Base-by-base conservation (phyloP, 1,140 invertebrate genomes). In the Palaemon carinicauda region DNA sequence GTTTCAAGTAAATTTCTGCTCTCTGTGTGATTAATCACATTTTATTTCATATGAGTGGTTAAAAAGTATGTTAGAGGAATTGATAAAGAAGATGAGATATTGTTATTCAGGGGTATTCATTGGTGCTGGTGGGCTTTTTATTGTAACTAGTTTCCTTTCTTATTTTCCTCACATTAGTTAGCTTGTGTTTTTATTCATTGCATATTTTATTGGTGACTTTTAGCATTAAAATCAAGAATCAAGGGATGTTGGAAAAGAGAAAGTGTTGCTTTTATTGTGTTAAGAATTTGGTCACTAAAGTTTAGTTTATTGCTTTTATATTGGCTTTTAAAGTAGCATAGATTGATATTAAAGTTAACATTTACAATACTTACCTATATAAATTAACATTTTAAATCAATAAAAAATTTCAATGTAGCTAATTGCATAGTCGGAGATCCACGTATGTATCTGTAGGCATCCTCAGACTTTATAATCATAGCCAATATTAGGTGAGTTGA, bases 21-120 rank as follows among this genome's bases (percentile, higher is more conserved):
- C 65, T 82, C 54, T 82, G 69, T 82, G 73, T 77, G 33, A 33
- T 83, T 77, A 53, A 83, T 77, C 73, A 83, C 82, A 54, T 24
- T 75, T 75, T 52, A 56, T 83, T 75, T 83, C 73, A 77, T 83
- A 24, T 19, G 52, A 83, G 74, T 77, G 73, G 65, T 77, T 71
- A 69, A 71, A 75, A 29, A 33, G 53, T 56, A 69, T 15, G 56
- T 50, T 60, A 60, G 82, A 52, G 41, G 73, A 75, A 41, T 75
- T 83, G 74, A 50, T 41, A 83, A 50, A 51, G n/a, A 81, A 41
- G 41, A 41, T 81, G 56, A 51, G 50, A 19, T 81, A 41, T 24
- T 41, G 19, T 17, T 41, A 60, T 83, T 53, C 75, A 53, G 53
- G 71, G 73, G 71, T 60, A 12, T 81, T 71, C 31, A 56, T 31